phyloP scores from a whole-genome alignment of 2,888 invertebrate genomes.

The Cynaeus angustus region DNA sequence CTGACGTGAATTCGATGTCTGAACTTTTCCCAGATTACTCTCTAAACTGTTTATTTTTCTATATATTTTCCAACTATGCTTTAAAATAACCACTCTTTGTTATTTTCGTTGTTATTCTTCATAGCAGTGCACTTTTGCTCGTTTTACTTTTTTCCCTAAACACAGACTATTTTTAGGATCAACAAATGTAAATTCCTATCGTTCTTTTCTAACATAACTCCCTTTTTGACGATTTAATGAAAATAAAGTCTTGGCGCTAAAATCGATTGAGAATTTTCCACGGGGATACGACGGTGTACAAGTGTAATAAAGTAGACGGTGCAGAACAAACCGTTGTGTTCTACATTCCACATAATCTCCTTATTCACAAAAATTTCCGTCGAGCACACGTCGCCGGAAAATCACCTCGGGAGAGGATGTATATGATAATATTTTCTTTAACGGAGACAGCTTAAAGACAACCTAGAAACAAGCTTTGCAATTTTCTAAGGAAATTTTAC shows the following conservation, averaged over 20 bases:
- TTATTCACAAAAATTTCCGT: slow-evolving; percentile 35
- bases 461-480: slow-evolving; percentile 38
- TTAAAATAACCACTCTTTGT: too few species aligned
- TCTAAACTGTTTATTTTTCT: slow-evolving; percentile 22
- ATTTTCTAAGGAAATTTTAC: slow-evolving; percentile 24
- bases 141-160: background rate
- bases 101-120: background rate
- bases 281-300: slow-evolving; percentile 2
- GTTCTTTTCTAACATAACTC: background rate
- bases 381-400: slow-evolving; percentile 27
- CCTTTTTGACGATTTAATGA: slow-evolving; percentile 8
- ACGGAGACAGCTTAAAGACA: slow-evolving; percentile 40
- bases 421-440: slow-evolving; percentile 40
- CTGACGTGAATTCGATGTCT: slow-evolving; percentile 19
- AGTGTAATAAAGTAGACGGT: slow-evolving; percentile 17
- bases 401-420: slow-evolving; percentile 27
- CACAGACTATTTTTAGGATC: background rate
- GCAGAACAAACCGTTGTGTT: slow-evolving; percentile 18
- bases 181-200: slow-evolving; percentile 5
- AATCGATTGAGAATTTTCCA: background rate
- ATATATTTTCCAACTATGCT: background rate
- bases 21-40: slow-evolving; percentile 4
- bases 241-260: slow-evolving; percentile 11
- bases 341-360: slow-evolving; percentile 32
- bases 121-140: background rate